Percentiles rank a stretch among this genome's conserved stretches.
Conservation (phyloP, 2,113 vertebrate species). For the Sorex fumeus region DNA sequence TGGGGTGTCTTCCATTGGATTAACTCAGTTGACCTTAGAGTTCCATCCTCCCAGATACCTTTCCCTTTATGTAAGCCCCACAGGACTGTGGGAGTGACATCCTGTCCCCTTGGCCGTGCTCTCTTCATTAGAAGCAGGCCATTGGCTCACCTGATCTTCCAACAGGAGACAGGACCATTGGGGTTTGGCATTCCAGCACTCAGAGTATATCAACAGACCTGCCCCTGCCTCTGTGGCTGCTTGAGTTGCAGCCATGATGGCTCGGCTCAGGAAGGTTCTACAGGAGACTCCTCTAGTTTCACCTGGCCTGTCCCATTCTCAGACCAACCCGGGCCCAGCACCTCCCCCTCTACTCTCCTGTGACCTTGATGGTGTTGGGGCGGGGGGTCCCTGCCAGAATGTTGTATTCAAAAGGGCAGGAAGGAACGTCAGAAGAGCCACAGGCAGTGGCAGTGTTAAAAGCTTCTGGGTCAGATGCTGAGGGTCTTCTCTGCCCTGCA, state of each 20-base stretch:
- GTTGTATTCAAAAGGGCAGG: background rate
- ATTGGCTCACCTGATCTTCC: background rate
- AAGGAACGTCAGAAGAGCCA: background rate
- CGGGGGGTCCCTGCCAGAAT: too few relatives aligned
- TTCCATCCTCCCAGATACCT: background rate
- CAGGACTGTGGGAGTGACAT: rapidly evolving
- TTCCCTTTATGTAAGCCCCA: rapidly evolving
- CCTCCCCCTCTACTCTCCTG: too few relatives aligned
- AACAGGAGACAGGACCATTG: too few relatives aligned
- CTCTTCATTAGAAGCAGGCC: background rate
- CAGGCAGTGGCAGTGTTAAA: too few relatives aligned
- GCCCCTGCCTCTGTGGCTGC: too few relatives aligned
- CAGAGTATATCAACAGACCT: too few relatives aligned
- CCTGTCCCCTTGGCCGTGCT: background rate
- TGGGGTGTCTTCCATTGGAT: background rate
- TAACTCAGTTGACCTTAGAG: background rate
- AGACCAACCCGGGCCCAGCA: too few relatives aligned
- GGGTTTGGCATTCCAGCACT: too few relatives aligned
- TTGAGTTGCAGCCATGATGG: too few relatives aligned
- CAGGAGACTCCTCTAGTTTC: too few relatives aligned
- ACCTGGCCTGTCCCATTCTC: too few relatives aligned
- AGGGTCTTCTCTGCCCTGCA: background rate
- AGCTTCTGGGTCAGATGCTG: background rate
- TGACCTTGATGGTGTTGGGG: too few relatives aligned
- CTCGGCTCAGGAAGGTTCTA: background rate